Percentiles rank a stretch among this genome's conserved stretches.
Conservation (phyloP, 2,888 invertebrate genomes). For the Lampropteryx suffumata region DNA sequence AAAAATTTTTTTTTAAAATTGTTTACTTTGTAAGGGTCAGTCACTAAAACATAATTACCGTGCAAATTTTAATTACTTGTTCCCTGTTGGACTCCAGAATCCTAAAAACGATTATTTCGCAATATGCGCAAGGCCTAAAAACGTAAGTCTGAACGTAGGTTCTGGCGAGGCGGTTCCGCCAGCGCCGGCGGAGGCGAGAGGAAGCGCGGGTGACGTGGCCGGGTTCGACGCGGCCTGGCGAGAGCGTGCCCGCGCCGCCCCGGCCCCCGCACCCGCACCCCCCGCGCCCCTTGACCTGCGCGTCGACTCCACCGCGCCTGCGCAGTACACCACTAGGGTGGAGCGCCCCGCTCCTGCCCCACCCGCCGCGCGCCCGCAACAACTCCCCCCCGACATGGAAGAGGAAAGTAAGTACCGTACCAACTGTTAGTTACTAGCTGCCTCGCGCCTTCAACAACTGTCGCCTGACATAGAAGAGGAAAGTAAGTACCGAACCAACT, state of each 20-base stretch:
- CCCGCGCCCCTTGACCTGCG: slow-evolving; percentile 53
- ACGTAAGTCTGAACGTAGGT: neutral
- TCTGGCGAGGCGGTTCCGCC: neutral
- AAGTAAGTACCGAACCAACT: too few species aligned
- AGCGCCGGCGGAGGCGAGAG: neutral
- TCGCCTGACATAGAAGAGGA: too few species aligned
- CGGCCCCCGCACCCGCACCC: slow-evolving; percentile 30
- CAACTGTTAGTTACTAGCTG: too few species aligned
- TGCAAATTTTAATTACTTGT: too few species aligned
- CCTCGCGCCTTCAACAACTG: too few species aligned
- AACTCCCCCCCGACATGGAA: slow-evolving; percentile 27
- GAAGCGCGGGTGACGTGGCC: slow-evolving; percentile 16
- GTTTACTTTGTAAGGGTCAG: too few species aligned
- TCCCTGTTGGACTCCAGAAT: too few species aligned
- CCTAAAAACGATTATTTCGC: too few species aligned
- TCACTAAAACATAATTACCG: too few species aligned
- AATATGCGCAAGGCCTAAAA: too few species aligned
- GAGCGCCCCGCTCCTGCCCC: slow-evolving; percentile 41
- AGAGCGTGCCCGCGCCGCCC: slow-evolving; percentile 38
- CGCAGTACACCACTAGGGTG: slow-evolving; percentile 65
- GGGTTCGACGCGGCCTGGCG: slow-evolving; percentile 63
- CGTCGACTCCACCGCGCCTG: slow-evolving; percentile 58
- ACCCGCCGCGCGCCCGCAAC: neutral
- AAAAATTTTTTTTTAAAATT: too few species aligned
- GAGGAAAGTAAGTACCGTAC: slow-evolving; percentile 61